Conservation (phyloP, 1,140 invertebrate species). For the Sycophila sp. region DNA sequence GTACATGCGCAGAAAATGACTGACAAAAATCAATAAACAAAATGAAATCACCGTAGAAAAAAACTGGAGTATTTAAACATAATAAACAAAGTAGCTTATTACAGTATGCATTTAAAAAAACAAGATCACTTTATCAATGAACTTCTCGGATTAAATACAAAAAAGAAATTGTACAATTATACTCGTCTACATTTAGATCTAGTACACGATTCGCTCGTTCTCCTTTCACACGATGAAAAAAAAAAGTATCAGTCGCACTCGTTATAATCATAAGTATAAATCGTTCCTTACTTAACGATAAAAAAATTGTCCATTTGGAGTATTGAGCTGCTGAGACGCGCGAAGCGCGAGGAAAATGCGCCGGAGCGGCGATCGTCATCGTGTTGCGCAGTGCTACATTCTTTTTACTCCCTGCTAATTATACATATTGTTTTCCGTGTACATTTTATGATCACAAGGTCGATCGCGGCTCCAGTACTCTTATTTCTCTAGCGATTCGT, state of each 20-base stretch:
- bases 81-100: conserved; percentile 21
- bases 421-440: too few species aligned
- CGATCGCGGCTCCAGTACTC: conserved; percentile 54
- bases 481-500: conserved; percentile 26
- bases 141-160: conserved; percentile 35
- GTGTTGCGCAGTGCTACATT: neutral
- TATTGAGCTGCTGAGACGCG: conserved; percentile 6
- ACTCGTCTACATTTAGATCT: conserved; percentile 12
- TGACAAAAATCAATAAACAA: conserved; percentile 26
- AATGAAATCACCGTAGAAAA: conserved; percentile 22
- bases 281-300: conserved; percentile 24
- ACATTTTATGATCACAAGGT: neutral
- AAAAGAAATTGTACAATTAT: conserved; percentile 14
- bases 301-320: conserved; percentile 33
- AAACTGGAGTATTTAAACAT: conserved; percentile 30
- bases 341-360: conserved; percentile 40
- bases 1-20: conserved; percentile 23
- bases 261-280: conserved; percentile 29
- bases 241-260: conserved; percentile 26
- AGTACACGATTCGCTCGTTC: conserved; percentile 17
- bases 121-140: conserved; percentile 30
- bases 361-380: conserved; percentile 50
- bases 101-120: conserved; percentile 12
- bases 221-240: conserved; percentile 15
- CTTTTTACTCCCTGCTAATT: neutral